Evolutionary conservation across 2,888 invertebrate genomes (phyloP), one percentile per base, ranked within the genome.

Genomic region (Apeira syringaria): DNA sequence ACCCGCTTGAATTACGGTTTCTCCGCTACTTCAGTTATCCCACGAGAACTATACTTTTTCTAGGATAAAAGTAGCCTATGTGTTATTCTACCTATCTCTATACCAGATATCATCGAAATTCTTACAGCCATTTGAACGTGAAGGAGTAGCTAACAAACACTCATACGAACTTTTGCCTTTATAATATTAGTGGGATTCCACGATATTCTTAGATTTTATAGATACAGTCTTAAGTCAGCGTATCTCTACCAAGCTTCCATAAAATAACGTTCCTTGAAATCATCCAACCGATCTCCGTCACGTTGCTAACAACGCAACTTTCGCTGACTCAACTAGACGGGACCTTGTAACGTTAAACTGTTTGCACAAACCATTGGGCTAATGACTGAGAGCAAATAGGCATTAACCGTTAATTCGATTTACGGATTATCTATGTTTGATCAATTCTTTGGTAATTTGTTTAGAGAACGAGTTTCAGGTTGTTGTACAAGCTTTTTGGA

Each of bases 271-370:
- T 30, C 1, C 12, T 13, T 20, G 24, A 28, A 22, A 33, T 45
- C 13, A 53, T 45, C 45, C 35, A 13, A 30, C 15, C 24, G 38
- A 51, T 51, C 47, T 45, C 11, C 18, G 36, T 36, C 51, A 55
- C 49, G 49, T 55, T 42, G 34, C 26, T 10, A 32, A 46, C 17
- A 28, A 43, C 20, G 43, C 18, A 55, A 47, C 43, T 49, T 45
- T 45, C 18, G 29, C 45, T 32, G 31, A 30, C 42, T 37, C 40
- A 25, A 45, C 33, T 41, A 32, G 29, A 44, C 38, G 41, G 36
- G 44, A 47, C 54, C 51, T 51, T 47, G 50, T 52, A 47, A 52
- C 47, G 50, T 38, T 50, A 48, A 56, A 50, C 41, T 56, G 53
- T 56, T 50, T 56, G 49, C 48, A 44, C 48, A 40, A 52, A 24